Base-by-base conservation (phyloP, 2,888 invertebrate species). In the Scrobipalpa costella region DNA sequence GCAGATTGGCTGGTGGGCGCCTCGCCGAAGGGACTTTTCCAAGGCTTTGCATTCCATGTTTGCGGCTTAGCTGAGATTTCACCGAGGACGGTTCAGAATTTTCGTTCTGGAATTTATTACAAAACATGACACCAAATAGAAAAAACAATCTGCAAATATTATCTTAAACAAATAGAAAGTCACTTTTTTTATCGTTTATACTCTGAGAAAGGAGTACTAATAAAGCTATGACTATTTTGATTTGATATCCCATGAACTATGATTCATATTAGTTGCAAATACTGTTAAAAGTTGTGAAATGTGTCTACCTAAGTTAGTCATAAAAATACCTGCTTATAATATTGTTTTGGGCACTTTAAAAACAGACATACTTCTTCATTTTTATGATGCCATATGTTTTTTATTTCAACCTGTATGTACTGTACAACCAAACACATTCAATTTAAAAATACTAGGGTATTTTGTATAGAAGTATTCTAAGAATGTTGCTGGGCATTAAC, bases 41-140 rank as follows among this genome's bases (percentile, higher is more conserved):
- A 95, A 99, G 95, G 93, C 96, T 96, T 96, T 99, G 99, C 96
- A 99, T 97, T 94, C 99, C 99, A 98, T 99, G 98, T 95, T 98
- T 98, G 92, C 97, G 97, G 88, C 96, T 95, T 92, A 96, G 94
- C 93, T 96, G 95, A 92, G 94, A 96, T 92, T 97, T 97, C 81
- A 96, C 96, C 88, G 95, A 95, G 83, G 96, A 95, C 84, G 96
- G 96, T 92, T 97, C 97, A 81, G 94, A 95, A 88, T 95, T 95
- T 92, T 96, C 96, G 85, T 96, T 96, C 96, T 96, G 78, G 62
- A 86, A 84, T 68, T 21, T 13, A n/a, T 17, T 21, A 19, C 19
- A 21, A 50, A 8, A 50, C 11, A 50, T 9, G 11, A 7, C 17
- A 17, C 19, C 15, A n/a, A 17, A 49, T 11, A n/a, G 19, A 13